phyloP scores from a whole-genome alignment of 2,888 invertebrate species.

The Isoperla grammatica region DNA sequence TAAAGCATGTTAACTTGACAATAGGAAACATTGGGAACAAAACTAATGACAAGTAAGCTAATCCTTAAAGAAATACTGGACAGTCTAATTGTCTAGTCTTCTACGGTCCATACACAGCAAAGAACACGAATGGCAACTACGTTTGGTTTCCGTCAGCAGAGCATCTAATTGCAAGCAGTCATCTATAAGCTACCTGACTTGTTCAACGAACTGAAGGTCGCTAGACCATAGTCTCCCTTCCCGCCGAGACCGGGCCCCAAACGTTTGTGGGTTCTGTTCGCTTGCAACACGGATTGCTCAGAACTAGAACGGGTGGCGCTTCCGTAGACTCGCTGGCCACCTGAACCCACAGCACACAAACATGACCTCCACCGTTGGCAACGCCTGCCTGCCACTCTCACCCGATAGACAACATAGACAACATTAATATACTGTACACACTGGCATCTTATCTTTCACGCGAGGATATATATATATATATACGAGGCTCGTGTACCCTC shows the following conservation, averaged over 20 bases:
- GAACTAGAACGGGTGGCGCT: conserved; percentile 29
- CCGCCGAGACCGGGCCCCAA: conserved; percentile 29
- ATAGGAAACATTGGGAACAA: conserved; percentile 27
- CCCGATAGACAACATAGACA: too few relatives aligned
- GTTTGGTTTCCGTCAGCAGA: conserved; percentile 29
- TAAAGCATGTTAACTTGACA: conserved; percentile 30
- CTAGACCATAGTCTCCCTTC: conserved; percentile 33
- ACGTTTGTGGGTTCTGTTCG: conserved; percentile 30
- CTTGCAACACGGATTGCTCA: conserved; percentile 33
- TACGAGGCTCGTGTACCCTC: too few relatives aligned
- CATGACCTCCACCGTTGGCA: conserved; percentile 4
- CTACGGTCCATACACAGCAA: conserved; percentile 29
- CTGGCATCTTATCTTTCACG: too few relatives aligned
- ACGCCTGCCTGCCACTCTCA: neutral
- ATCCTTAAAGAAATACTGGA: conserved; percentile 28
- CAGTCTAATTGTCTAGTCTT: conserved; percentile 27
- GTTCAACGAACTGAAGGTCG: conserved; percentile 24
- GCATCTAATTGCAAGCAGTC: conserved; percentile 31
- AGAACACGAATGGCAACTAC: conserved; percentile 29
- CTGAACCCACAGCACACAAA: conserved; percentile 31
- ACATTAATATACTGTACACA: too few relatives aligned
- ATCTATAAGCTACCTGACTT: conserved; percentile 32
- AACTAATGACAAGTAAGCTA: conserved; percentile 28
- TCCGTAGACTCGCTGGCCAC: conserved; percentile 30
- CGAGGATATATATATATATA: too few relatives aligned